Evolutionary conservation across 2,888 invertebrate genomes (phyloP), one percentile per base, ranked within the genome.

Genomic region (Priapulus caudatus): DNA sequence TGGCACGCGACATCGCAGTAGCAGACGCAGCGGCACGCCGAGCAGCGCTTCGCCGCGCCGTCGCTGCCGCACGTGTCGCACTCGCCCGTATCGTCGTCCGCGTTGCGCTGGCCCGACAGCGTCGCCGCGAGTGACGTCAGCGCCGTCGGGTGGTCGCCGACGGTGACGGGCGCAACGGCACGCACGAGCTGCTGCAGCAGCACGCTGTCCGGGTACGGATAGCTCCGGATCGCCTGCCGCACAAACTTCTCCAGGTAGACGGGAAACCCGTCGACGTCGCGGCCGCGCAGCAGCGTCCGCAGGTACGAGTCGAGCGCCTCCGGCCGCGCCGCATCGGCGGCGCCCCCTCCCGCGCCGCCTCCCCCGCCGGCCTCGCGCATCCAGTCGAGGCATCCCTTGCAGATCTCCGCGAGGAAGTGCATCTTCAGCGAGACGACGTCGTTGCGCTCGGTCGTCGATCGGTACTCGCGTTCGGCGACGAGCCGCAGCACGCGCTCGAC

Each of bases 361-460:
- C 60, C 60, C 23, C 69, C 67, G 51, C 49, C 18, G 43, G 51
- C 47, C 53, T 56, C 2, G 24, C 43, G 16, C 48, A 23, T n/a
- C 45, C 48, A 18, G 45, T 21, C 52, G 49, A 45, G 20, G 23
- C 47, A 2, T 49, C 45, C 23, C 45, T 76, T 77, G n/a, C 85
- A 75, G 52, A 88, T 76, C 69, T 80, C 85, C 21, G 80, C 76
- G 3, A 89, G 72, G 65, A 88, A 87, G 68, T 91, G 88, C 67
- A 83, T 85, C 70, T 92, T 92, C 60, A 89, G 85, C 10, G 88
- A 82, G 79, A 90, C 83, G 21, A 90, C 79, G 75, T 92, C 92
- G 67, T 95, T 93, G 1, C 82, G 80, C 58, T 91, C 87, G 43
- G 67, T 79, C 75, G 24, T 82, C 57, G 68, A 68, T 57, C 86